phyloP scores from a whole-genome alignment of 2,797 vertebrate genomes.

The Sebastes vulpes region DNA sequence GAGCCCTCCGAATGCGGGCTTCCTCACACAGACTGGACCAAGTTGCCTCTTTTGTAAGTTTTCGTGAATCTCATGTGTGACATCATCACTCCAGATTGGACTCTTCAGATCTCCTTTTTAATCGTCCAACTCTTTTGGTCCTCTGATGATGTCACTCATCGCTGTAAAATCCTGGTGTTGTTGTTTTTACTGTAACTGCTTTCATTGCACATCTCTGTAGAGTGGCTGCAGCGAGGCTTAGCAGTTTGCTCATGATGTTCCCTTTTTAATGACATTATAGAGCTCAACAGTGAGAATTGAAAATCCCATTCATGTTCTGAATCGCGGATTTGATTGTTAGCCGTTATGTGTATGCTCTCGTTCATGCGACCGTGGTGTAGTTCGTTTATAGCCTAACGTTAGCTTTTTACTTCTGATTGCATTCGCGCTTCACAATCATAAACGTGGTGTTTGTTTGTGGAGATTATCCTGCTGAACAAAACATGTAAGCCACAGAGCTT shows the following conservation, averaged over 20 bases:
- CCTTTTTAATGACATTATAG: constrained; percentile 27
- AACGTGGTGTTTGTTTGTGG: too few relatives aligned
- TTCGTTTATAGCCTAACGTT: too few relatives aligned
- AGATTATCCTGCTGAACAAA: too few relatives aligned
- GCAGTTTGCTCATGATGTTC: constrained; percentile 62
- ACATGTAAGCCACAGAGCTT: too few relatives aligned
- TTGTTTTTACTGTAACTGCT: constrained; percentile 38
- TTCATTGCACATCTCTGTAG: constrained; percentile 56
- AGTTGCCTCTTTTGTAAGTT: constrained; percentile 81
- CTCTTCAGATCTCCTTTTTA: constrained; percentile 29
- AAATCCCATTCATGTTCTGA: too few relatives aligned
- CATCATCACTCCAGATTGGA: constrained; percentile 63
- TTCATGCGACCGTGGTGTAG: too few relatives aligned
- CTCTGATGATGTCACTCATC: constrained; percentile 62
- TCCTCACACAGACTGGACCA: constrained; percentile 77
- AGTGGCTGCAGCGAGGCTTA: constrained; percentile 58
- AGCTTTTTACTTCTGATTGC: too few relatives aligned
- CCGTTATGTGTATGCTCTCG: too few relatives aligned
- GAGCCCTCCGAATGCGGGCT: constrained; percentile 76
- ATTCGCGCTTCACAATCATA: too few relatives aligned
- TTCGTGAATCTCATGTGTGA: constrained; percentile 64
- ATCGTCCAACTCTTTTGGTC: constrained; percentile 13
- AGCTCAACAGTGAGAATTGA: too few relatives aligned
- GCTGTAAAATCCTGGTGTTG: constrained; percentile 36
- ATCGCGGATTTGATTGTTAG: too few relatives aligned